Conservation (phyloP, 2,113 vertebrate species). For the Eidolon helvum region DNA sequence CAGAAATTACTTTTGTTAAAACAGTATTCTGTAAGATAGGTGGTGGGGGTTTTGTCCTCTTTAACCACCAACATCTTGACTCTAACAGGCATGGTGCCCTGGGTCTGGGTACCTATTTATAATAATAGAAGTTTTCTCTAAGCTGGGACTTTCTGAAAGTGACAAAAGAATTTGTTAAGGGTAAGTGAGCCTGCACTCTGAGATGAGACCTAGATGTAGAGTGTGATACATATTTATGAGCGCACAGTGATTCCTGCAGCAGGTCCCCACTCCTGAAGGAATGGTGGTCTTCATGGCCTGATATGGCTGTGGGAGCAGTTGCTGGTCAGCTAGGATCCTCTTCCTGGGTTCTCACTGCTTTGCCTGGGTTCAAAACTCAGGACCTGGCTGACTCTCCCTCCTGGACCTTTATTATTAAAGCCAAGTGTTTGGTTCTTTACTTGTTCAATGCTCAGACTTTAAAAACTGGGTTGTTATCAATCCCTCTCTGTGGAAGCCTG, state of each 20-base stretch:
- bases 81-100: not conserved
- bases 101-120: not conserved
- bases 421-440: not conserved
- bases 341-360: not conserved
- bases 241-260: not conserved
- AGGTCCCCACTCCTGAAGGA: not conserved
- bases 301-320: not conserved
- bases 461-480: not conserved
- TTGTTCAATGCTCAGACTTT: not conserved
- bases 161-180: slow-evolving; percentile 33
- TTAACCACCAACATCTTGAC: not conserved
- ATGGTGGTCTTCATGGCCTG: not conserved
- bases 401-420: not conserved
- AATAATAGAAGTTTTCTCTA: slow-evolving; percentile 5
- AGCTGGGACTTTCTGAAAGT: slow-evolving; percentile 40
- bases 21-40: not conserved
- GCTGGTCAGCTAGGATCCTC: not conserved
- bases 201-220: not conserved
- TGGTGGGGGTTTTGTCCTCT: not conserved
- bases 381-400: not conserved
- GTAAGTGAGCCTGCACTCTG: slow-evolving; percentile 5
- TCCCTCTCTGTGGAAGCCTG: not conserved
- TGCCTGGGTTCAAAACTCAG: not conserved
- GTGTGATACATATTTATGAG: not conserved
- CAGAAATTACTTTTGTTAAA: not conserved